Evolutionary conservation across 2,797 vertebrate genomes (phyloP).

Genomic region (Leontocebus nigricollis): DNA sequence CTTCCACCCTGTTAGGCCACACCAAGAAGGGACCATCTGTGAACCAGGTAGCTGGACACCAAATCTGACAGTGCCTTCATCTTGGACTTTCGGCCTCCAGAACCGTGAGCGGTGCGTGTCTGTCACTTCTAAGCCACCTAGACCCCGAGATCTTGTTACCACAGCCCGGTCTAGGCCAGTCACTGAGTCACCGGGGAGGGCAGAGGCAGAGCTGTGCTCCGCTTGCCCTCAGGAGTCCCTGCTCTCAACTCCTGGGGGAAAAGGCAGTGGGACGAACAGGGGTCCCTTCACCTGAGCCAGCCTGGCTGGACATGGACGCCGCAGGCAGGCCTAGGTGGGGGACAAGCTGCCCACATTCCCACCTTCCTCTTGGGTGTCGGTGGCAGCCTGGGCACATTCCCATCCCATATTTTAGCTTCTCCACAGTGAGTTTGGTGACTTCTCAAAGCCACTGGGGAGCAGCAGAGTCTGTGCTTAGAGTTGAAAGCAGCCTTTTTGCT

Average conservation of each 20-base stretch:
- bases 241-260: not conserved
- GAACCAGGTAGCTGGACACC: not conserved
- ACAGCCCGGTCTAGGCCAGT: not conserved
- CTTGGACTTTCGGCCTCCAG: not conserved
- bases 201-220: not conserved
- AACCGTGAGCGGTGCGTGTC: too few relatives aligned
- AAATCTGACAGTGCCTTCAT: accelerated
- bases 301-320: too few relatives aligned
- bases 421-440: not conserved
- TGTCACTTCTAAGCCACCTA: not conserved
- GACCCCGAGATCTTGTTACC: not conserved
- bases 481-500: not conserved
- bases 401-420: not conserved
- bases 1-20: accelerated
- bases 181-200: accelerated
- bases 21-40: not conserved
- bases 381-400: accelerated
- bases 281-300: not conserved
- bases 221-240: not conserved
- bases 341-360: accelerated
- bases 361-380: accelerated
- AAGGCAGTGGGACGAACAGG: not conserved
- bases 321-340: not conserved
- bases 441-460: not conserved
- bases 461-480: not conserved